These are phyloP conservation scores for Piprites chloris DNA, from an alignment of 2,113 vertebrate species.

Conservation along the genomic window DNA sequence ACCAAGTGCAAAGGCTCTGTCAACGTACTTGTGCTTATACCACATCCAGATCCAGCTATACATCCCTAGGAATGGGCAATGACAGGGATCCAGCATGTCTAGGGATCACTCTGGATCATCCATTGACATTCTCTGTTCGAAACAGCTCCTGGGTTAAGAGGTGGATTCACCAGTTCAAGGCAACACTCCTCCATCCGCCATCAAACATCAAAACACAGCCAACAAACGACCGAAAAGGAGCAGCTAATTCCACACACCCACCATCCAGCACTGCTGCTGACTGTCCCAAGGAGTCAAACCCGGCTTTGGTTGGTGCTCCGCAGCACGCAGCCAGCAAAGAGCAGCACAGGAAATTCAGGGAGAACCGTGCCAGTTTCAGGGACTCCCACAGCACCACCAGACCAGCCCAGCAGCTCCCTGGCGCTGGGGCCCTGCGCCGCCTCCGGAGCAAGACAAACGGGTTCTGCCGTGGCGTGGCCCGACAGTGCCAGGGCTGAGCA, in stretches of 20 bases:
- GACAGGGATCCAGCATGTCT: not conserved
- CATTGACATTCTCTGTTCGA: not conserved
- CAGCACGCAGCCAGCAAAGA: not conserved
- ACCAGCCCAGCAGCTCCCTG: slow-evolving; percentile 37
- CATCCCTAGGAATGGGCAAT: not conserved
- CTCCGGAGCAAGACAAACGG: slow-evolving; percentile 1
- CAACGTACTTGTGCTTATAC: not conserved
- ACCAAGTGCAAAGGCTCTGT: not conserved
- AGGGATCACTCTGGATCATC: not conserved
- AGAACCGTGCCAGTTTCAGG: not conserved
- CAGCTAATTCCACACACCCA: fast-evolving
- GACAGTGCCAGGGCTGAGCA: not conserved
- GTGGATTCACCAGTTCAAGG: not conserved
- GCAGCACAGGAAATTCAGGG: fast-evolving
- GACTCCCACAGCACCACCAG: slow-evolving; percentile 10
- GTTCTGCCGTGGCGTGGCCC: not conserved
- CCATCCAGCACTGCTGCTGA: fast-evolving
- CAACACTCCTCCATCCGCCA: not conserved
- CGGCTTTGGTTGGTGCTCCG: not conserved
- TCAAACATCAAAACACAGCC: not conserved
- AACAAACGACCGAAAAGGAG: not conserved
- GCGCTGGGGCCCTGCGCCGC: not conserved
- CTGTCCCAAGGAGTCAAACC: not conserved
- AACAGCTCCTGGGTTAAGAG: not conserved
- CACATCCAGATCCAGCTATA: not conserved